Evolutionary conservation across 2,797 vertebrate species (phyloP), one percentile per base, ranked within the genome.

Genomic region (Sebastes melanostomus): DNA sequence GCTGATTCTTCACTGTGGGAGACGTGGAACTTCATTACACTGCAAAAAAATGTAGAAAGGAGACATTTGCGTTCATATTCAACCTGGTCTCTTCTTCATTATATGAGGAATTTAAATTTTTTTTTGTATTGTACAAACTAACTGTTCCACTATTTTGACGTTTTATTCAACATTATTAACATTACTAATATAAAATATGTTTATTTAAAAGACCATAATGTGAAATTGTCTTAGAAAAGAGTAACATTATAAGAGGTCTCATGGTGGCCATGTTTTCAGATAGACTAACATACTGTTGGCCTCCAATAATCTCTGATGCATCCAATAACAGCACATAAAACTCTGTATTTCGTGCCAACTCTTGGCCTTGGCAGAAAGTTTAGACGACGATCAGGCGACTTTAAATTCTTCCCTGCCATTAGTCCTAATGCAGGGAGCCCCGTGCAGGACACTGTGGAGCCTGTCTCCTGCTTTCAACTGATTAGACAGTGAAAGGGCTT

Each of bases 401-500:
- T 84, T 60, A 62, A 72, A 69, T 84, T 83, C 66, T 79, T 78
- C 46, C 18, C 60, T n/a, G 52, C 78, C 81, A 72, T 90, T 84
- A 76, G 82, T 80, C 30, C 56, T 82, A 58, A 84, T 86, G 80
- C 70, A 69, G 63, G 11, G 32, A 66, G 74, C 4, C 0, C 63
- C 56, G 72, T 38, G 63, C 75, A 69, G 75, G 81, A 82, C 72
- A 50, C 78, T 24, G 69, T 20, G 34, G 72, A 72, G 85, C 68
- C 85, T 76, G 88, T 85, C 82, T 76, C 25, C 77, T 83, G 85
- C 91, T 94, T 83, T 94, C 86, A 86, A 34, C 87, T 94, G 91
- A 94, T 95, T 92, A 91, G 80, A 93, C 86, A 83, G 63, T 80
- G 60, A 83, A 87, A 86, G 75, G 67, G 88, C 66, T 92, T 94